Evolutionary conservation across 1,140 invertebrate species (phyloP).

Genomic region (Drosophila sechellia): DNA sequence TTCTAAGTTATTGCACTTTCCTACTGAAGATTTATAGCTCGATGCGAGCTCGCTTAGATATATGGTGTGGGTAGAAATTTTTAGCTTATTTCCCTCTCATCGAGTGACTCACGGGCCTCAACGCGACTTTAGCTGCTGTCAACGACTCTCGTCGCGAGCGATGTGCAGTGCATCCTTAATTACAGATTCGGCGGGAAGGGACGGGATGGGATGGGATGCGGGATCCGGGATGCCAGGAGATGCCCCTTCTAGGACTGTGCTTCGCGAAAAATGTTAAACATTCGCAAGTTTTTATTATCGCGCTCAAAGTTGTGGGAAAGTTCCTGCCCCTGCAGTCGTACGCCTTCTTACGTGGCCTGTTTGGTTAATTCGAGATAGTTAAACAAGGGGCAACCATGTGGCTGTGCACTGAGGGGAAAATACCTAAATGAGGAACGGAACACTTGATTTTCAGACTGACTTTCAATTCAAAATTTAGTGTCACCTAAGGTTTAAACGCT

Average conservation of each 20-base stretch:
- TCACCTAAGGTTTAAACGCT: no score
- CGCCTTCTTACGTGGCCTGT: conserved; percentile 45
- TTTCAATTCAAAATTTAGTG: no score
- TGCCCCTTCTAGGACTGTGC: conserved; percentile 12
- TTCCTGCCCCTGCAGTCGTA: conserved; percentile 19
- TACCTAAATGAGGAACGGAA: not conserved
- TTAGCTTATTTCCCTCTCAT: conserved; percentile 14
- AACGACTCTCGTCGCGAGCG: conserved; percentile 60
- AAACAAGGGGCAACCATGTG: not conserved
- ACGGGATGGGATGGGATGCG: not conserved
- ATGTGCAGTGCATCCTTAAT: conserved; percentile 80
- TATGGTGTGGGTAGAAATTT: conserved; percentile 39
- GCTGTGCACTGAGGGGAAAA: not conserved
- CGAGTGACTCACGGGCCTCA: conserved; percentile 56
- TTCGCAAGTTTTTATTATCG: conserved; percentile 58
- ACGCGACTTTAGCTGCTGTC: conserved; percentile 56
- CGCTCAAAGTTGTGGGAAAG: conserved; percentile 22
- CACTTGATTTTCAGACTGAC: no score
- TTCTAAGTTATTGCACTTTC: conserved; percentile 70
- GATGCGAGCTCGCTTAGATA: conserved; percentile 53
- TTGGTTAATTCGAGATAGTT: conserved; percentile 12
- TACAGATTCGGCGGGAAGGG: conserved; percentile 29
- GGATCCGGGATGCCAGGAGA: not conserved
- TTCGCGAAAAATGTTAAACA: conserved; percentile 21
- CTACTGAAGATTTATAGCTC: conserved; percentile 65